Evolutionary conservation across 1,140 invertebrate genomes (phyloP), one percentile per base, ranked within the genome.

Genomic region (Phymorhynchus buccinoides): DNA sequence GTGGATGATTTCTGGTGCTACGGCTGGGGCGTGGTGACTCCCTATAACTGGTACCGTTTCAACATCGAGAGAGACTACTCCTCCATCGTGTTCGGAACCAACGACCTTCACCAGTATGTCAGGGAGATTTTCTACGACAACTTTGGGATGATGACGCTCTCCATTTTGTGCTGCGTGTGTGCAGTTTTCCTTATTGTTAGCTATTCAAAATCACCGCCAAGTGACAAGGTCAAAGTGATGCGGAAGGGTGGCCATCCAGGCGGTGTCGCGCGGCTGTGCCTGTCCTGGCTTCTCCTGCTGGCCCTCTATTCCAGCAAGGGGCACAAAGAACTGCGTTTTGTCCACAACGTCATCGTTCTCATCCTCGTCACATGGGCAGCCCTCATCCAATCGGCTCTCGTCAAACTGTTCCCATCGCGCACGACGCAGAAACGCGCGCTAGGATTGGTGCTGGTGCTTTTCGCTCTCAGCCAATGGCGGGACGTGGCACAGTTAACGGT

Each of bases 311-410:
- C 89, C 16, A 44, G 80, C 44, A 87, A 89, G 71, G 79, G 84
- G 18, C 91, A 92, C 79, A 92, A 92, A 79, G 91, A 92, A 87
- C 22, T 89, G 6, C 56, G 91, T 27, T 92, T 92, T 85, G 44
- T 92, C 32, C 91, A 93, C 75, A 89, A 92, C 84, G 75, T 81
- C 27, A 85, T 92, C 35, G 87, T 90, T 14, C 77, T 92, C 16
- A 52, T 91, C 42, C 88, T 82, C 27, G 39, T 87, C 37, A 86
- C 89, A 12, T 83, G n/a, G n/a, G 80, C 73, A 14, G 68, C 85
- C 39, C 30, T 44, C 41, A 30, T 82, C 32, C 42, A 48, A 3
- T 66, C 42, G 6, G 32, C 39, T 6, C n/a, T 82, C 16, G 16
- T 22, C 35, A 6, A 12, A 22, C 37, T 66, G 18, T 18, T 12